phyloP scores from a whole-genome alignment of 1,140 invertebrate genomes.

The Drosophila saltans region DNA sequence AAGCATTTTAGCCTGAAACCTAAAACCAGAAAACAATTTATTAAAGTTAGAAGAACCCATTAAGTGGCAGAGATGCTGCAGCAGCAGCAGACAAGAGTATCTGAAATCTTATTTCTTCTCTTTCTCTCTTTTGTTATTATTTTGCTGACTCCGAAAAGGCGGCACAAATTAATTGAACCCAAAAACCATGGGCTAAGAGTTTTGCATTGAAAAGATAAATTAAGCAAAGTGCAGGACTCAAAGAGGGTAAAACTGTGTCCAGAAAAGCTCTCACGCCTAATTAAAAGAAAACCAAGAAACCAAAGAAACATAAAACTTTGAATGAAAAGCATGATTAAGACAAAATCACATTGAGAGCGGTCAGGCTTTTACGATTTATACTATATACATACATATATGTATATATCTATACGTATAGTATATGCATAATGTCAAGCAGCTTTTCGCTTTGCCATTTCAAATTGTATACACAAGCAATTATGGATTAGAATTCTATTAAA shows the following conservation, averaged over 20 bases:
- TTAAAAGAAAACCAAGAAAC: conserved; percentile 1
- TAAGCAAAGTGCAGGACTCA: conserved; percentile 9
- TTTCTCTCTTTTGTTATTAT: background rate
- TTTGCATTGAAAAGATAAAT: conserved; percentile 8
- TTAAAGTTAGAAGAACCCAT: conserved; percentile 11
- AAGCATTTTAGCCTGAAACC: conserved; percentile 4
- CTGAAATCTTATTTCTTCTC: conserved; percentile 2
- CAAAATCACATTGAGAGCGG: conserved; percentile 6
- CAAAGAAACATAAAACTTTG: conserved; percentile 2
- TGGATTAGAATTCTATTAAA: conserved; percentile 14
- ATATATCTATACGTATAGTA: background rate
- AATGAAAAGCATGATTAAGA: conserved; percentile 4
- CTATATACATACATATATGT: background rate
- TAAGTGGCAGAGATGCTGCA: background rate
- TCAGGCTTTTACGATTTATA: conserved; percentile 4
- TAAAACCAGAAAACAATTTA: conserved; percentile 8
- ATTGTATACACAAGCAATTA: conserved; percentile 10
- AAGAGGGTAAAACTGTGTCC: background rate
- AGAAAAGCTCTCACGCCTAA: conserved; percentile 6
- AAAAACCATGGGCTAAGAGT: background rate
- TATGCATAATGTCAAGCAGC: conserved; percentile 1
- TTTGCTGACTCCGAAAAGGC: conserved; percentile 2
- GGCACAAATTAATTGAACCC: conserved; percentile 9
- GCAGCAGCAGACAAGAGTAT: background rate
- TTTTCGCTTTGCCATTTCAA: background rate